Conservation (phyloP, 2,113 vertebrate species). For the Notarius lentiginosus region DNA sequence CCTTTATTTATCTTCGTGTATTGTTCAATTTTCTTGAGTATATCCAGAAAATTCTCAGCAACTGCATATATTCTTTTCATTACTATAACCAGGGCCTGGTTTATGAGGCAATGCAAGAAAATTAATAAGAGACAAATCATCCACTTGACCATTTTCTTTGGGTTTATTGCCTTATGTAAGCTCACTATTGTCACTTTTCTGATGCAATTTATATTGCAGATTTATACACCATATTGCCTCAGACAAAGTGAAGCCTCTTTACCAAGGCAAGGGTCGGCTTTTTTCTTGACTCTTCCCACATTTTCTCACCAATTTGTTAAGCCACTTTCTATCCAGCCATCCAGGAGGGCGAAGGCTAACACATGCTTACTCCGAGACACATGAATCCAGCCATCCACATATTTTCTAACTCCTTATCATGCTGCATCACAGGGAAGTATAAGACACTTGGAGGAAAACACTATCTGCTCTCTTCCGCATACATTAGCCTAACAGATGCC, state of each 20-base stretch:
- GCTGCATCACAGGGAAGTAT: not conserved
- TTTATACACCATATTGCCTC: not conserved
- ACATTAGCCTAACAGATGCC: not conserved
- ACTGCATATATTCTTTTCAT: not conserved
- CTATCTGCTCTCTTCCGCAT: not conserved
- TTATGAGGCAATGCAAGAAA: not conserved
- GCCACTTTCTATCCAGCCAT: no score
- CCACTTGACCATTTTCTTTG: not conserved
- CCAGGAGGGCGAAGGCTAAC: not conserved
- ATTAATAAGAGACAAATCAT: not conserved
- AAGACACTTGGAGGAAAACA: not conserved
- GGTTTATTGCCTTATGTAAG: not conserved
- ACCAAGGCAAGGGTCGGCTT: not conserved
- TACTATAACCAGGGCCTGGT: no score
- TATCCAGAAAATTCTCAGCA: not conserved
- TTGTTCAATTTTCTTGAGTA: not conserved
- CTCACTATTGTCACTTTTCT: not conserved
- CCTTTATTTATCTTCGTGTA: not conserved
- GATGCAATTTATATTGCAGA: not conserved
- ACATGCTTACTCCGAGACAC: not conserved
- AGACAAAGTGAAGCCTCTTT: not conserved
- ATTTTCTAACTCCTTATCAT: not conserved
- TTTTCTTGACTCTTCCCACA: not conserved
- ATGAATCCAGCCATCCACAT: not conserved
- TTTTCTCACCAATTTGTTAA: not conserved